Evolutionary conservation across 2,797 vertebrate species (phyloP).

Genomic region (Lateolabrax maculatus): DNA sequence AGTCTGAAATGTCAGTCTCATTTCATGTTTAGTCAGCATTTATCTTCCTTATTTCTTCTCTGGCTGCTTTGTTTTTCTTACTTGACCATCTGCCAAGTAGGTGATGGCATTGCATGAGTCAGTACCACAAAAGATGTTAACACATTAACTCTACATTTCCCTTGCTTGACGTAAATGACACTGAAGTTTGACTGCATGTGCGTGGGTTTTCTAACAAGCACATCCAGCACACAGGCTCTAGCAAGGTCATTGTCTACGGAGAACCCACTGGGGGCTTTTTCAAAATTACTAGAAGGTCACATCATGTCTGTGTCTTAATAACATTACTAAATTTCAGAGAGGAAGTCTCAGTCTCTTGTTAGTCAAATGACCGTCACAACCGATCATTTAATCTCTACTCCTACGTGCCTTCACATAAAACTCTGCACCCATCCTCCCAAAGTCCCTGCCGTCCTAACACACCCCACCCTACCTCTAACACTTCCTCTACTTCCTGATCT

Average conservation of each 20-base stretch:
- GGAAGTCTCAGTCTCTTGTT: slow-evolving; percentile 42
- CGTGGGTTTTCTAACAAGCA: neutral
- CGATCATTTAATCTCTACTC: slow-evolving; percentile 30
- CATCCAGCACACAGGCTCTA: neutral
- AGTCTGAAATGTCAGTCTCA: slow-evolving; percentile 33
- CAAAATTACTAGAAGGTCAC: slow-evolving; percentile 50
- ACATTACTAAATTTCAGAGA: slow-evolving; percentile 30
- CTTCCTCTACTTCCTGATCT: slow-evolving; percentile 33
- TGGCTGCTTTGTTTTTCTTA: slow-evolving; percentile 20
- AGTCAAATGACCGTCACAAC: slow-evolving; percentile 26
- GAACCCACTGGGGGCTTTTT: slow-evolving; percentile 20
- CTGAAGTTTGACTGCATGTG: slow-evolving; percentile 16
- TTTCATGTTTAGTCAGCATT: slow-evolving; percentile 36
- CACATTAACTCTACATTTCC: slow-evolving; percentile 26
- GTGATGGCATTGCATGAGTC: slow-evolving; percentile 57
- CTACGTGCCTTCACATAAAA: slow-evolving; percentile 33
- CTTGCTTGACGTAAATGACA: neutral
- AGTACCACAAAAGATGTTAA: slow-evolving; percentile 46
- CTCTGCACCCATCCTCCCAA: slow-evolving; percentile 29
- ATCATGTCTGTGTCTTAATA: slow-evolving; percentile 45
- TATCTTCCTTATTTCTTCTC: slow-evolving; percentile 34
- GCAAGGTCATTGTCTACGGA: neutral
- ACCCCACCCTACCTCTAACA: slow-evolving; percentile 14
- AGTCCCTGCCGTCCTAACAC: slow-evolving; percentile 3
- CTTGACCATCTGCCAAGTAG: slow-evolving; percentile 36